phyloP scores from a whole-genome alignment of 1,140 invertebrate species.

The Anastrepha ludens region DNA sequence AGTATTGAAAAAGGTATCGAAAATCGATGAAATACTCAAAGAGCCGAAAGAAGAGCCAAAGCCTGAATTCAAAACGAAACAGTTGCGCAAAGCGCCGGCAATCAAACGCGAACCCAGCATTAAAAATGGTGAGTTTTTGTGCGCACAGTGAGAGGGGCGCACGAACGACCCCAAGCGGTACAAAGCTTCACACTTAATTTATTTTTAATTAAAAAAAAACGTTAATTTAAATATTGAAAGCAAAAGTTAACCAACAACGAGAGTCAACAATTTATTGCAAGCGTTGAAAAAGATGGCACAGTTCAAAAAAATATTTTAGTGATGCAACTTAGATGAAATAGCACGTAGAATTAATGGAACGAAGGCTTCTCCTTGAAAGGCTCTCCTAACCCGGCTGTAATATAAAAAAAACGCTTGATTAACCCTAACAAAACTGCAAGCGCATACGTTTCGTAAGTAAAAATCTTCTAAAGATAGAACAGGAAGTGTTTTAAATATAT shows the following conservation, averaged over 20 bases:
- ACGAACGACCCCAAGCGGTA: background rate
- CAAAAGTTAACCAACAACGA: background rate
- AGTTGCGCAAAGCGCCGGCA: slow-evolving; percentile 70
- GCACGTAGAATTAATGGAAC: background rate
- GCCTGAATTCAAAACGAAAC: slow-evolving; percentile 72
- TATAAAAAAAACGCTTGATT: slow-evolving; percentile 37
- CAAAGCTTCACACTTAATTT: background rate
- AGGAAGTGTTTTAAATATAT: background rate
- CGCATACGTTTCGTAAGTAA: slow-evolving; percentile 22
- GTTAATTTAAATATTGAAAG: background rate
- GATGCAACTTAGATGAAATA: slow-evolving; percentile 19
- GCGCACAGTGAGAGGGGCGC: background rate
- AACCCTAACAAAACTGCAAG: slow-evolving; percentile 15
- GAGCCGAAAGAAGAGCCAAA: slow-evolving; percentile 73
- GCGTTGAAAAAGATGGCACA: background rate
- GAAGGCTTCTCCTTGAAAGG: background rate
- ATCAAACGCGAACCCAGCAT: slow-evolving; percentile 70
- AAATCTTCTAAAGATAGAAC: slow-evolving; percentile 7
- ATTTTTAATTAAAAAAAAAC: background rate
- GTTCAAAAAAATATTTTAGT: background rate
- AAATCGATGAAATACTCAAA: slow-evolving; percentile 71
- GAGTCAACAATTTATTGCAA: background rate
- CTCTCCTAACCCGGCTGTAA: slow-evolving; percentile 45
- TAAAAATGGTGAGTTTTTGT: slow-evolving; percentile 68
- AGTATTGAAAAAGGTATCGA: slow-evolving; percentile 70